A percentile compares a stretch with the other conserved stretches of the same genome.
These are phyloP conservation scores for Temnothorax rugatulus DNA, from an alignment of 2,888 invertebrate species.

Conservation along the genomic window DNA sequence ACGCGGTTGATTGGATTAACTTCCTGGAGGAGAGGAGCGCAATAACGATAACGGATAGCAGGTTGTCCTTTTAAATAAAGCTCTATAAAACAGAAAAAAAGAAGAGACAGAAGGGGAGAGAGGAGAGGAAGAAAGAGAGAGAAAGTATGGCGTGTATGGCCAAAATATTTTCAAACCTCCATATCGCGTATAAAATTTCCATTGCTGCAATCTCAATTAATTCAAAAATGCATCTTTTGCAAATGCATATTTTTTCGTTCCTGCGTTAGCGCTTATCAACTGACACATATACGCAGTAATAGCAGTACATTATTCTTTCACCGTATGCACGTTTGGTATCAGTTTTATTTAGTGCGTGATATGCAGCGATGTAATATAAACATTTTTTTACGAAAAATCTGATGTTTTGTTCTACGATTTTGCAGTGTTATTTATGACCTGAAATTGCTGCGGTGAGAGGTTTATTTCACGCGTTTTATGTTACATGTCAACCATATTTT, in stretches of 20 bases:
- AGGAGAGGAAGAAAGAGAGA: background rate
- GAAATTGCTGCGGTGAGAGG: slow-evolving; percentile 3
- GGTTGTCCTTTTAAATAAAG: slow-evolving; percentile 69
- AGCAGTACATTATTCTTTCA: background rate
- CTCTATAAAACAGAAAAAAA: background rate
- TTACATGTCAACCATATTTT: slow-evolving; percentile 7
- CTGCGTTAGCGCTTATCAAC: background rate
- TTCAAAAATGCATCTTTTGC: background rate
- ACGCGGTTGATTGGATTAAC: slow-evolving; percentile 72
- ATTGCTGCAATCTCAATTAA: background rate
- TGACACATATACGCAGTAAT: background rate
- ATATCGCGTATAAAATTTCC: slow-evolving; percentile 5
- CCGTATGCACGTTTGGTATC: background rate
- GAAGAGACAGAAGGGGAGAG: background rate
- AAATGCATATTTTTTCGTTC: background rate
- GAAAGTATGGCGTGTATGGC: background rate
- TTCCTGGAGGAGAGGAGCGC: slow-evolving; percentile 57
- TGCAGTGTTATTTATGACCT: slow-evolving; percentile 5
- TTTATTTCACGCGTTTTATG: slow-evolving; percentile 20
- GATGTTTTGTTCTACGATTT: background rate
- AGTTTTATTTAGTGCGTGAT: background rate
- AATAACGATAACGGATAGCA: slow-evolving; percentile 66
- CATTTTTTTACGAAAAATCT: background rate
- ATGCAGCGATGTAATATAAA: background rate
- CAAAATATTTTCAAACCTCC: slow-evolving; percentile 55